Conservation (phyloP, 2,888 invertebrate species). For the Brenthis hecate region DNA sequence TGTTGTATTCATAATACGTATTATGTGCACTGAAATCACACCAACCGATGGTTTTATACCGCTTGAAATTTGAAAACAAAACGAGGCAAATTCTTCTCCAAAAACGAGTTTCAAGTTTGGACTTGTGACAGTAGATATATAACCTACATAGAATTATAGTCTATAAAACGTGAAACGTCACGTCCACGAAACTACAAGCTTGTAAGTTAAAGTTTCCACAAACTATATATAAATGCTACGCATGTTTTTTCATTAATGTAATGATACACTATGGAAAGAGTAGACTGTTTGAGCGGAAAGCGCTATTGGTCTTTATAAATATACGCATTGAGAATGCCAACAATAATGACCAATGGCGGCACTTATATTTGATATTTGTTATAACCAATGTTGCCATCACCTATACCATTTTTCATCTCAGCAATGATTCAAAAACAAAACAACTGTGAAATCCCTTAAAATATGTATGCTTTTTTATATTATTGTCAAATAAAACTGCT, state of each 20-base stretch:
- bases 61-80: slow-evolving; percentile 5
- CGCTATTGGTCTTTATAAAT: too few relatives aligned
- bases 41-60: slow-evolving; percentile 7
- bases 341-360: background rate
- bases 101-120: background rate
- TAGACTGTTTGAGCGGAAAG: too few relatives aligned
- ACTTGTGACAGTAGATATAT: slow-evolving; percentile 1
- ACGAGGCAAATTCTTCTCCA: background rate
- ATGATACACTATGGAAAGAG: too few relatives aligned
- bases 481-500: too few relatives aligned
- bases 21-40: slow-evolving; percentile 14
- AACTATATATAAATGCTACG: too few relatives aligned
- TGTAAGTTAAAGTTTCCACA: too few relatives aligned
- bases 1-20: slow-evolving; percentile 47
- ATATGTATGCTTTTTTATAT: too few relatives aligned
- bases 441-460: too few relatives aligned
- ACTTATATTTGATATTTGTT: slow-evolving; percentile 8
- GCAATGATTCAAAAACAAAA: background rate
- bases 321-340: background rate
- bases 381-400: background rate
- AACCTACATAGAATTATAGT: background rate
- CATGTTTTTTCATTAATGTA: too few relatives aligned
- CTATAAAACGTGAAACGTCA: slow-evolving; percentile 11
- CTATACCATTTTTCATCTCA: background rate
- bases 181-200: background rate